These are phyloP conservation scores for Pollenia angustigena DNA, from an alignment of 2,888 invertebrate species.

Conservation along the genomic window DNA sequence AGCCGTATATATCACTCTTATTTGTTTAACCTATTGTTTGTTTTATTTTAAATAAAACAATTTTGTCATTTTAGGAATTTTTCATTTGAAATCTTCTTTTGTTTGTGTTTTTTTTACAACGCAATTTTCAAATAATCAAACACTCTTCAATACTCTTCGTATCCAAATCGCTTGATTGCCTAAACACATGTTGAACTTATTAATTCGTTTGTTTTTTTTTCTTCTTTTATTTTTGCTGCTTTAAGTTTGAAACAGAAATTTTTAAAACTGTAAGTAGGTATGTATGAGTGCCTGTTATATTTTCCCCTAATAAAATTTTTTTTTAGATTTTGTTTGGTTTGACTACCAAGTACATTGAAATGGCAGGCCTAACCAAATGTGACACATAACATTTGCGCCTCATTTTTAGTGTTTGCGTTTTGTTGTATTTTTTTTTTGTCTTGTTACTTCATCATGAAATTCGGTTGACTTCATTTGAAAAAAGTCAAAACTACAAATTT, in stretches of 20 bases:
- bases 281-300: slow-evolving; percentile 5
- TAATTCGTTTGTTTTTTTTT: slow-evolving; percentile 3
- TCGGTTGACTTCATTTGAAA: slow-evolving; percentile 18
- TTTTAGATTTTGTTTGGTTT: slow-evolving; percentile 8
- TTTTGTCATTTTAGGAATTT: slow-evolving; percentile 54
- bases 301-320: slow-evolving; percentile 42
- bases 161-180: slow-evolving; percentile 47
- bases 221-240: not conserved
- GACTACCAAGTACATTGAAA: slow-evolving; percentile 26
- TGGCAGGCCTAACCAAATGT: slow-evolving; percentile 58
- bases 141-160: slow-evolving; percentile 5
- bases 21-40: slow-evolving; percentile 15
- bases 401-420: slow-evolving; percentile 59
- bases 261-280: not conserved
- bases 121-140: slow-evolving; percentile 63
- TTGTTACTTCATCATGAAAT: slow-evolving; percentile 38
- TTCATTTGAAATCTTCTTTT: slow-evolving; percentile 32
- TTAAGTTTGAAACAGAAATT: slow-evolving; percentile 7
- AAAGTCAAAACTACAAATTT: slow-evolving; percentile 40
- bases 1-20: not conserved
- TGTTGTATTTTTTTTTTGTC: slow-evolving; percentile 20
- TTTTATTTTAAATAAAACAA: slow-evolving; percentile 4
- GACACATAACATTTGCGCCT: slow-evolving; percentile 73
- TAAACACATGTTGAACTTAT: slow-evolving; percentile 67
- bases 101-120: slow-evolving; percentile 55